These are phyloP conservation scores for Pangasius krempfi DNA, from an alignment of 2,797 vertebrate genomes.

Conservation along the genomic window DNA sequence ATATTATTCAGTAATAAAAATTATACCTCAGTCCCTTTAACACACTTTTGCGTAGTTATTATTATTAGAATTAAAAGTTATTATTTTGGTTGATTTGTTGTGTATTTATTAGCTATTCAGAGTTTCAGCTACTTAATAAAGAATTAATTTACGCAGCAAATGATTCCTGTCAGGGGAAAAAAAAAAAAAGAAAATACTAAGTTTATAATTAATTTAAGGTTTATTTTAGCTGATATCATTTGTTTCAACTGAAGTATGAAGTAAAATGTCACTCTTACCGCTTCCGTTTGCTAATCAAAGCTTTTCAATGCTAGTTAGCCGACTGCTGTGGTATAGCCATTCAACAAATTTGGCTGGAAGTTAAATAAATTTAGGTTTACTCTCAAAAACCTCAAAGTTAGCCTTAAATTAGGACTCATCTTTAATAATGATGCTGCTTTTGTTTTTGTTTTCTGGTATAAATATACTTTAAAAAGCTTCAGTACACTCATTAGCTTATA, in stretches of 20 bases:
- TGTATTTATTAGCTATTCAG: neutral
- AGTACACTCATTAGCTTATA: neutral
- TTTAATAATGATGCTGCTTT: neutral
- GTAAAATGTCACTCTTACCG: neutral
- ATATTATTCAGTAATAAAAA: conserved; percentile 93
- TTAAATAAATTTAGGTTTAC: neutral
- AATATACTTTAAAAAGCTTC: neutral
- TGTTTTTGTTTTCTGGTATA: neutral
- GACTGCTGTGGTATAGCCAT: neutral
- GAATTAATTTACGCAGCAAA: neutral
- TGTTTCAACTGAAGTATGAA: neutral
- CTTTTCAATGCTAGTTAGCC: neutral
- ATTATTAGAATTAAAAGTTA: neutral
- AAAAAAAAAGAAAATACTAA: neutral
- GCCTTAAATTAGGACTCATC: neutral
- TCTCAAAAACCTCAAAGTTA: neutral
- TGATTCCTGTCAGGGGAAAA: neutral
- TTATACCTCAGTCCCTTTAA: conserved; percentile 68
- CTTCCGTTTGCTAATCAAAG: too few relatives aligned
- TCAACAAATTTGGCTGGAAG: neutral
- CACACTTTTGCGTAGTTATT: neutral
- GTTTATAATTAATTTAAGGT: neutral
- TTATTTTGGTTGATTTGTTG: neutral
- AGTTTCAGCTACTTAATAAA: neutral
- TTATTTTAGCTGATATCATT: neutral